Percentiles rank a stretch among this genome's conserved stretches.
Conservation (phyloP, 2,888 invertebrate genomes). For the Caenorhabditis panamensis region DNA sequence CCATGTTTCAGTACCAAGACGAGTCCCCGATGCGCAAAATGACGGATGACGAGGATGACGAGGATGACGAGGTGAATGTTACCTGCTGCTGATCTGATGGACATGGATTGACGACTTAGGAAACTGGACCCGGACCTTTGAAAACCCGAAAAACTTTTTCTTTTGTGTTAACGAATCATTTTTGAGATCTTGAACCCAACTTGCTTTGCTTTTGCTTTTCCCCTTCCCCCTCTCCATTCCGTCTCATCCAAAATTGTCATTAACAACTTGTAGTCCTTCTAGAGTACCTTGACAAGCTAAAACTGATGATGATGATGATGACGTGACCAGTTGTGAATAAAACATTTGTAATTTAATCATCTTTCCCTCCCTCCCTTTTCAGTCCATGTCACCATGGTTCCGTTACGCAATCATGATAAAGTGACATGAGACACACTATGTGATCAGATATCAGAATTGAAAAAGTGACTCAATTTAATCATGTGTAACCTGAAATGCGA, state of each 20-base stretch:
- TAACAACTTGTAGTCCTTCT: background rate
- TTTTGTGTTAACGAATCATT: background rate
- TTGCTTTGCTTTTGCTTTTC: background rate
- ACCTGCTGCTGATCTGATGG: slow-evolving; percentile 30
- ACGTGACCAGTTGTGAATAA: slow-evolving; percentile 5
- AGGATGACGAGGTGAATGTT: slow-evolving; percentile 28
- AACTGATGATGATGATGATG: background rate
- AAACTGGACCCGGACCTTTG: background rate
- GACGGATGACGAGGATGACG: slow-evolving; percentile 17
- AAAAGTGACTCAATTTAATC: too few relatives aligned
- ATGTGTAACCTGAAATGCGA: too few relatives aligned
- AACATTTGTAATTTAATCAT: background rate
- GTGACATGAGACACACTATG: background rate
- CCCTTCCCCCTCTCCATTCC: too few relatives aligned
- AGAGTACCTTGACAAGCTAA: too few relatives aligned
- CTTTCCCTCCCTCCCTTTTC: too few relatives aligned
- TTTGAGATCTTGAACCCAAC: background rate
- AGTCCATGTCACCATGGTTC: too few relatives aligned
- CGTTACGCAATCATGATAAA: slow-evolving; percentile 8
- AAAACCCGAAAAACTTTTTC: background rate
- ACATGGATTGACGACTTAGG: background rate
- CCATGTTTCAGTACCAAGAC: slow-evolving; percentile 18
- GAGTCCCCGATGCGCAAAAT: background rate
- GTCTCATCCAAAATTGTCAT: too few relatives aligned
- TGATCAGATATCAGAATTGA: background rate